These are phyloP conservation scores for Brachypalpus laphriformis DNA, from an alignment of 2,888 invertebrate genomes.

Conservation along the genomic window DNA sequence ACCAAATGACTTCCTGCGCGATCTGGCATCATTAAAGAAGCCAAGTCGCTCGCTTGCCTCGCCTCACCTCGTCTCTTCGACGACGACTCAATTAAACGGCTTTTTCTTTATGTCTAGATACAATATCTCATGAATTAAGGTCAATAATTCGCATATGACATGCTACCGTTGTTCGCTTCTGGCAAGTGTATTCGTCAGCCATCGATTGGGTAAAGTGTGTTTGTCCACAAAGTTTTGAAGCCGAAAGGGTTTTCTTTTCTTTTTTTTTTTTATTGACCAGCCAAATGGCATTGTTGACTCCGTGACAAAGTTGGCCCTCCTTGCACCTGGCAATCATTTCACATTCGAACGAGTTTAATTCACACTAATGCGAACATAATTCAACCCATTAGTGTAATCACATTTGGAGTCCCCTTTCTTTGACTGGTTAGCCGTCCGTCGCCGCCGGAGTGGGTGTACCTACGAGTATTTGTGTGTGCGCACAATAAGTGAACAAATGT, in stretches of 20 bases:
- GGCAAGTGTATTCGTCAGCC: conserved; percentile 14
- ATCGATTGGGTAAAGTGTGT: conserved; percentile 27
- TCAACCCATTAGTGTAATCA: conserved; percentile 82
- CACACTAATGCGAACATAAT: conserved; percentile 83
- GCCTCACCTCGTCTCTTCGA: not conserved
- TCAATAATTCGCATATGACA: conserved; percentile 55
- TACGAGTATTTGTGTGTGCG: not conserved
- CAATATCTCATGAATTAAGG: conserved; percentile 31
- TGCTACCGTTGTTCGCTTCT: conserved; percentile 40
- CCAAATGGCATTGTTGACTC: conserved; percentile 69
- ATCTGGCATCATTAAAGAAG: conserved; percentile 67
- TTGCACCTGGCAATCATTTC: conserved; percentile 73
- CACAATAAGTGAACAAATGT: conserved; percentile 42
- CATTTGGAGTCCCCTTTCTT: conserved; percentile 75
- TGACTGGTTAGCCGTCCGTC: conserved; percentile 14
- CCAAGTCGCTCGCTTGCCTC: conserved; percentile 30
- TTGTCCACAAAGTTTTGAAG: conserved; percentile 14
- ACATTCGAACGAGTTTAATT: conserved; percentile 81
- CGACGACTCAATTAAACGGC: conserved; percentile 65
- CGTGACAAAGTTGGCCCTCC: conserved; percentile 70
- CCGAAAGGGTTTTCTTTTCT: conserved; percentile 45
- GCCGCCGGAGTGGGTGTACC: conserved; percentile 52
- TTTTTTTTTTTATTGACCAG: conserved; percentile 12
- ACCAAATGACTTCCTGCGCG: conserved; percentile 70
- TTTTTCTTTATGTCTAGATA: conserved; percentile 11